Evolutionary conservation across 2,113 vertebrate genomes (phyloP), one percentile per base, ranked within the genome.

Genomic region (Dendrocopos noguchii): DNA sequence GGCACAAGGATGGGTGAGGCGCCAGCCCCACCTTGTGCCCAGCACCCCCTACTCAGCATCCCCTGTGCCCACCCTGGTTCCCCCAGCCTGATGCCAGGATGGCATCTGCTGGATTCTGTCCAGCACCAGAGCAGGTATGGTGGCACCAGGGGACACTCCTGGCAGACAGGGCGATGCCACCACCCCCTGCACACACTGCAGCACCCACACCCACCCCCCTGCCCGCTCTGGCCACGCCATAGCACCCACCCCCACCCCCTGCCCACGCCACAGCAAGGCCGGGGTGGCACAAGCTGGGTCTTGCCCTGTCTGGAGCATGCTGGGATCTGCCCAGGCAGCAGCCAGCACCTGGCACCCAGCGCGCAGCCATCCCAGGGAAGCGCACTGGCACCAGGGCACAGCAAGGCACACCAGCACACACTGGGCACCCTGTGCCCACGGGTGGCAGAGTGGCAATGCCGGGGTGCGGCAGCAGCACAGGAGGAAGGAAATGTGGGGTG

Each of bases 181-280:
- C 5, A 2, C 20, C 46, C 46, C 28, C 28, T 24, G 15, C 6
- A 22, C 22, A 16, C 64, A 2, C 55, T 6, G 2, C 31, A 4
- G 15, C 19, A 11, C 55, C 65, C 78, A 14, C 50, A 11, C 50
- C 50, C 50, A 52, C 18, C 12, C 29, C 7, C 20, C 21, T 7
- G 6, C 27, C 25, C 18, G 21, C 9, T 5, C 28, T 17, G 15
- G 8, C 34, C 22, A 21, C 53, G 2, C 65, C 8, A 2, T 24
- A 2, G 11, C 19, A 11, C 55, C 65, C 78, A 14, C 24, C 29
- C 55, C 65, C 78, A 10, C 24, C 29, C 5, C n/a, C 27, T 7
- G 5, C 27, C 31, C 29, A 12, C 8, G 4, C 73, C 3, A 1
- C 2, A 5, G 17, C 4, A 3, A 16, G 33, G 46, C 34, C 60